These are phyloP conservation scores for Cherax quadricarinatus DNA, from an alignment of 1,140 invertebrate species.

Conservation along the genomic window DNA sequence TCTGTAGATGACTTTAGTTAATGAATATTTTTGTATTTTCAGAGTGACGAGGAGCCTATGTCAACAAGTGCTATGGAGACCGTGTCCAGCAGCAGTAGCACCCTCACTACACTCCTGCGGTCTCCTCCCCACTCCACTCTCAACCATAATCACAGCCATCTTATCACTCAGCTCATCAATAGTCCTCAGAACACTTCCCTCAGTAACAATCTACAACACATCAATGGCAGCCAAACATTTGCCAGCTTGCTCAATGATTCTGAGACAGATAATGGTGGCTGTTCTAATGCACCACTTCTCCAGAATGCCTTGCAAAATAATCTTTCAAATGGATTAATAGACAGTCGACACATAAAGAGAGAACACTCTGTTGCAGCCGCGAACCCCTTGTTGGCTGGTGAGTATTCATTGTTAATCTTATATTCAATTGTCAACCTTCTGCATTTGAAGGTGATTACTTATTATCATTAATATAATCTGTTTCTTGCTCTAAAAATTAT, in stretches of 20 bases:
- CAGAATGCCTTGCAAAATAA: slow-evolving; percentile 68
- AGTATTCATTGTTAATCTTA: slow-evolving; percentile 61
- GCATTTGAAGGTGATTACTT: no score
- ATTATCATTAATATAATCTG: background rate
- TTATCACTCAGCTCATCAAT: slow-evolving; percentile 60
- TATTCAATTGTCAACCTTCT: background rate
- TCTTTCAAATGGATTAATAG: slow-evolving; percentile 56
- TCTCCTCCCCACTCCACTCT: slow-evolving; percentile 37
- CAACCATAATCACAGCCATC: slow-evolving; percentile 64
- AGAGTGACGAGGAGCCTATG: slow-evolving; percentile 67
- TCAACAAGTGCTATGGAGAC: slow-evolving; percentile 45
- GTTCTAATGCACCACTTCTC: slow-evolving; percentile 47
- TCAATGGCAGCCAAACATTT: slow-evolving; percentile 74
- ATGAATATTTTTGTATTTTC: background rate
- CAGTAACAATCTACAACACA: slow-evolving; percentile 55
- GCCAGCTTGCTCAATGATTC: slow-evolving; percentile 67
- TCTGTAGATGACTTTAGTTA: background rate
- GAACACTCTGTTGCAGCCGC: slow-evolving; percentile 86
- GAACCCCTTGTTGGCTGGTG: slow-evolving; percentile 87
- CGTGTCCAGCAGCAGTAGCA: slow-evolving; percentile 49
- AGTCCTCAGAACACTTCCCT: slow-evolving; percentile 47
- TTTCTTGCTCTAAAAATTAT: background rate
- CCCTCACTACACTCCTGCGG: slow-evolving; percentile 44
- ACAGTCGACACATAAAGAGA: slow-evolving; percentile 66
- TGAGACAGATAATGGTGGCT: slow-evolving; percentile 29